These are phyloP conservation scores for Cerastis leucographa DNA, from an alignment of 2,888 invertebrate species.

Conservation along the genomic window DNA sequence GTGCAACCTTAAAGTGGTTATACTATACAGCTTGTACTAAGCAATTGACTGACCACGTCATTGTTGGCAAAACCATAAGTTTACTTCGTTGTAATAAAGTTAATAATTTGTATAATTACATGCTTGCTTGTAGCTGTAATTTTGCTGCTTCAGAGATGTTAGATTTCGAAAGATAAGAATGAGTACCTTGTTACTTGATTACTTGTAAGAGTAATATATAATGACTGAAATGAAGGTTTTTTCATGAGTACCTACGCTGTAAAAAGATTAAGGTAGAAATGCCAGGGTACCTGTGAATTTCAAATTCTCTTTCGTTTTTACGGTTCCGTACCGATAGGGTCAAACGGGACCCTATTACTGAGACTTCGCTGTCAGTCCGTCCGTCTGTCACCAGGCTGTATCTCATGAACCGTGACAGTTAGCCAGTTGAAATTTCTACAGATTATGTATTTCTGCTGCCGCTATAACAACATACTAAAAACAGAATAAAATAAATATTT, in stretches of 20 bases:
- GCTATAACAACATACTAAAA: too few species aligned
- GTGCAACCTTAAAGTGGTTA: background rate
- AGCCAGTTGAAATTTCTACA: too few species aligned
- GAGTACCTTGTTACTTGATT: background rate
- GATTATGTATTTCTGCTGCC: too few species aligned
- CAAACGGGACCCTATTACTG: too few species aligned
- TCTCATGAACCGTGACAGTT: too few species aligned
- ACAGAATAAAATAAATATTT: too few species aligned
- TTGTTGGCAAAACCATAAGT: constrained; percentile 5
- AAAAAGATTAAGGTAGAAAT: background rate
- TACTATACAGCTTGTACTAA: background rate
- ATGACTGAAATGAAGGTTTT: background rate
- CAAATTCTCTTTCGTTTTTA: too few species aligned
- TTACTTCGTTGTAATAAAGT: constrained; percentile 5
- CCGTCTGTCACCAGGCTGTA: too few species aligned
- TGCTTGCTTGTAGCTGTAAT: constrained; percentile 5
- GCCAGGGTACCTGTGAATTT: too few species aligned
- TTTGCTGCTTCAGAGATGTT: constrained; percentile 9
- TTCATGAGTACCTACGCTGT: background rate
- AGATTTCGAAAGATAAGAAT: constrained; percentile 8
- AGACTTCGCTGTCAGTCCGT: too few species aligned
- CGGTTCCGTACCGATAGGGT: too few species aligned
- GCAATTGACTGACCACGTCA: constrained; percentile 12
- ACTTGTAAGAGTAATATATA: constrained; percentile 2
- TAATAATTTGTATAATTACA: constrained; percentile 30